Percentiles rank a stretch among this genome's conserved stretches.
phyloP scores from a whole-genome alignment of 2,113 vertebrate species.

The Pseudorasbora parva region DNA sequence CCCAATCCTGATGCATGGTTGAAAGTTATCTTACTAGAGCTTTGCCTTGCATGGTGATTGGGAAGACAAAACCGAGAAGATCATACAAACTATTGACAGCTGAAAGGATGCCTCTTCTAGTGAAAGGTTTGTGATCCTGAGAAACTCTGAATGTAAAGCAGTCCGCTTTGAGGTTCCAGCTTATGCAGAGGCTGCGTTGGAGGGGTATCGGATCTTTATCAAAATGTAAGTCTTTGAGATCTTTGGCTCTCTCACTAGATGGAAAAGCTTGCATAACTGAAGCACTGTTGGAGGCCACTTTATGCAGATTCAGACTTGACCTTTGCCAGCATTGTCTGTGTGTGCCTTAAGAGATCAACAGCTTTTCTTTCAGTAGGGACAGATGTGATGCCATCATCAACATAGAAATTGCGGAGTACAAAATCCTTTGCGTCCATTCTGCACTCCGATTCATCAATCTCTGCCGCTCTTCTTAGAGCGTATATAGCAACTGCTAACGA shows the following conservation, averaged over 20 bases:
- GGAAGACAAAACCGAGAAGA: slow-evolving; percentile 1
- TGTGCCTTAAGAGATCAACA: background rate
- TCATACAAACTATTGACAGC: slow-evolving; percentile 38
- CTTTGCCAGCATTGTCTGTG: background rate
- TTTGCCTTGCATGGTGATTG: slow-evolving; percentile 37
- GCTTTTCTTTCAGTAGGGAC: background rate
- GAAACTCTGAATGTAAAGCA: too few relatives aligned
- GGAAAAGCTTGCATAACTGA: too few relatives aligned
- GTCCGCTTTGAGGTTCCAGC: too few relatives aligned
- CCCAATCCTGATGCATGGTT: background rate
- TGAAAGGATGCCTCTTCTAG: background rate
- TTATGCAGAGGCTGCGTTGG: too few relatives aligned
- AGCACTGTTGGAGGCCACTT: background rate
- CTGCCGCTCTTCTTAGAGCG: background rate
- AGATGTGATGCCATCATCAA: slow-evolving; percentile 1
- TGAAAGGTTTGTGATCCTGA: too few relatives aligned
- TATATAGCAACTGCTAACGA: background rate
- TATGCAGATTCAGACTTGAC: slow-evolving; percentile 12
- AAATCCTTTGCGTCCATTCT: background rate
- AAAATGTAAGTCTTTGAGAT: too few relatives aligned
- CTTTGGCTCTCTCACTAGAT: too few relatives aligned
- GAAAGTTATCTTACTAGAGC: slow-evolving; percentile 9
- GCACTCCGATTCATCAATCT: background rate
- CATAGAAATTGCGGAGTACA: background rate
- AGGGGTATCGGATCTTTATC: too few relatives aligned